phyloP scores from a whole-genome alignment of 1,140 invertebrate genomes.

The Agraylea sexmaculata region DNA sequence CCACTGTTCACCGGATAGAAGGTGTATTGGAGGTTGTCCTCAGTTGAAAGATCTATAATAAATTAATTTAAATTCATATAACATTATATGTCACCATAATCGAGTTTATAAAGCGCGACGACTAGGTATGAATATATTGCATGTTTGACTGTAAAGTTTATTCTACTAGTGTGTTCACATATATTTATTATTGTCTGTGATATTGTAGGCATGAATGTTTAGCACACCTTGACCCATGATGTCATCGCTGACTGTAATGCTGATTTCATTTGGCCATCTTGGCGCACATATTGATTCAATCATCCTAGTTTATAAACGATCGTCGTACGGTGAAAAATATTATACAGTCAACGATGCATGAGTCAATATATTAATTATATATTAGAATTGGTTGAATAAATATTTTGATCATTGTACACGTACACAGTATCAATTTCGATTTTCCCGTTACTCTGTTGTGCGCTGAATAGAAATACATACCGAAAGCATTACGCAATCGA shows the following conservation, averaged over 20 bases:
- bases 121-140: background rate
- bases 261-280: no score
- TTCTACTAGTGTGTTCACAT: background rate
- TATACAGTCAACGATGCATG: no score
- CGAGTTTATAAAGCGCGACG: background rate
- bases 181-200: background rate
- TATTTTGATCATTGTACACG: no score
- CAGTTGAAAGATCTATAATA: conserved; percentile 55
- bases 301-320: no score
- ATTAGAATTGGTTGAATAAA: no score
- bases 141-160: background rate
- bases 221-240: conserved; percentile 13
- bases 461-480: no score
- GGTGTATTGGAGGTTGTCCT: conserved; percentile 68
- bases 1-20: conserved; percentile 58
- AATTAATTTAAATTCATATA: conserved; percentile 17
- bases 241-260: conserved; percentile 13
- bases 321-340: no score
- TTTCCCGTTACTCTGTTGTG: no score
- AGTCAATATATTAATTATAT: no score
- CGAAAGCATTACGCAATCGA: no score
- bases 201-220: background rate
- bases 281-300: no score
- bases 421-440: no score
- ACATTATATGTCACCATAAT: background rate